phyloP scores from a whole-genome alignment of 2,797 vertebrate species.

The Sebastolobus altivelis region DNA sequence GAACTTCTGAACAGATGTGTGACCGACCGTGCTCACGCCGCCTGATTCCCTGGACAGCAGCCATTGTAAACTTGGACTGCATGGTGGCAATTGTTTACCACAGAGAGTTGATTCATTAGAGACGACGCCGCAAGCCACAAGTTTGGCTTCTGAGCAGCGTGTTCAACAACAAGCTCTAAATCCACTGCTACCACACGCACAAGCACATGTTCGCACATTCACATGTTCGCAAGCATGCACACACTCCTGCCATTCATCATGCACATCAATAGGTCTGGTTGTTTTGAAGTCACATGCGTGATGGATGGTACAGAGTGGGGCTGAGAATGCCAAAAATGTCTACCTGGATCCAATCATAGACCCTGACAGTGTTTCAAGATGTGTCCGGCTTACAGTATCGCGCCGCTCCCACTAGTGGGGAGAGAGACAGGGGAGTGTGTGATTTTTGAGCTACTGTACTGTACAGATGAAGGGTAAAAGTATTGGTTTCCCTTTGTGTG shows the following conservation, averaged over 20 bases:
- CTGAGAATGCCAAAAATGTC: constrained; percentile 66
- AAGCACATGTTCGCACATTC: constrained; percentile 1
- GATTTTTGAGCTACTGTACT: constrained; percentile 27
- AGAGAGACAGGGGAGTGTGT: constrained; percentile 12
- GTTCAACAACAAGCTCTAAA: constrained; percentile 29
- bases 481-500: constrained; percentile 9
- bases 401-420: constrained; percentile 8
- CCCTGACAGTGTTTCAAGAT: constrained; percentile 58
- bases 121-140: constrained; percentile 63
- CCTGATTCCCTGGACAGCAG: constrained; percentile 13
- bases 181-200: constrained; percentile 10
- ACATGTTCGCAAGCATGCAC: constrained; percentile 6
- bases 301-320: constrained; percentile 51
- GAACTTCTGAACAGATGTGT: constrained; percentile 33
- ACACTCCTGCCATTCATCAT: constrained; percentile 28
- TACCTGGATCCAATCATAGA: constrained; percentile 63
- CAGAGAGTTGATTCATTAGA: constrained; percentile 47
- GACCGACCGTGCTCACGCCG: background rate
- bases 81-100: constrained; percentile 29
- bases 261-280: constrained; percentile 56
- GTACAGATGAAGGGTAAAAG: background rate
- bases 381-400: constrained; percentile 41
- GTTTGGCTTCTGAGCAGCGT: constrained; percentile 44
- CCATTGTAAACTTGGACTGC: constrained; percentile 46
- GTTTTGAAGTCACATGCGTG: constrained; percentile 62